These are phyloP conservation scores for Rhaphigaster nebulosa DNA, from an alignment of 2,888 invertebrate genomes.

Conservation along the genomic window DNA sequence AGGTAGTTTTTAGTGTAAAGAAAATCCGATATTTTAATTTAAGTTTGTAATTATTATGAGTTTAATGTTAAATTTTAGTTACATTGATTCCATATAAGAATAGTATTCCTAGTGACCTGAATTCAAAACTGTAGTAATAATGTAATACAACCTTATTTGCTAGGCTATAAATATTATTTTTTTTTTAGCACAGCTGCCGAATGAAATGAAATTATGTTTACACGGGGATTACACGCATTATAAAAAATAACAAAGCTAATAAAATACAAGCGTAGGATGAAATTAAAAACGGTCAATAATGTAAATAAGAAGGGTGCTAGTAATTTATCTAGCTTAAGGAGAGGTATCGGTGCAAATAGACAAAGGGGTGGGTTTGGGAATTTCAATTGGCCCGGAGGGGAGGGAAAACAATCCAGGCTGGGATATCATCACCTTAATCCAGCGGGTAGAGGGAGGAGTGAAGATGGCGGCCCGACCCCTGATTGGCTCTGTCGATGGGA, in stretches of 20 bases:
- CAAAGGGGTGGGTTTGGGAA: slow-evolving; percentile 58
- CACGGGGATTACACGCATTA: slow-evolving; percentile 8
- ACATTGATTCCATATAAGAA: background rate
- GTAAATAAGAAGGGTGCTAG: slow-evolving; percentile 56
- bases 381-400: slow-evolving; percentile 64
- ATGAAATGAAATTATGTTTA: slow-evolving; percentile 37
- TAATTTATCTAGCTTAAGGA: slow-evolving; percentile 60
- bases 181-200: background rate
- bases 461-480: slow-evolving; percentile 62
- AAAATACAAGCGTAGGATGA: slow-evolving; percentile 33
- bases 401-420: slow-evolving; percentile 63
- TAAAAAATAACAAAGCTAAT: slow-evolving; percentile 4
- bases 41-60: background rate
- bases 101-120: too few species aligned
- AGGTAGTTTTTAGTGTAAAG: too few species aligned
- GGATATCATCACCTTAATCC: slow-evolving; percentile 65
- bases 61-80: background rate
- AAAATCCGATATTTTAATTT: too few species aligned
- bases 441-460: slow-evolving; percentile 58
- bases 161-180: background rate
- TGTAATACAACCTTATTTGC: background rate
- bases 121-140: background rate
- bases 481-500: slow-evolving; percentile 60
- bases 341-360: slow-evolving; percentile 58
- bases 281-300: slow-evolving; percentile 58